These are phyloP conservation scores for Stichopus chloronotus DNA, from an alignment of 35 echinoderm and acorn worm species.

Conservation along the genomic window DNA sequence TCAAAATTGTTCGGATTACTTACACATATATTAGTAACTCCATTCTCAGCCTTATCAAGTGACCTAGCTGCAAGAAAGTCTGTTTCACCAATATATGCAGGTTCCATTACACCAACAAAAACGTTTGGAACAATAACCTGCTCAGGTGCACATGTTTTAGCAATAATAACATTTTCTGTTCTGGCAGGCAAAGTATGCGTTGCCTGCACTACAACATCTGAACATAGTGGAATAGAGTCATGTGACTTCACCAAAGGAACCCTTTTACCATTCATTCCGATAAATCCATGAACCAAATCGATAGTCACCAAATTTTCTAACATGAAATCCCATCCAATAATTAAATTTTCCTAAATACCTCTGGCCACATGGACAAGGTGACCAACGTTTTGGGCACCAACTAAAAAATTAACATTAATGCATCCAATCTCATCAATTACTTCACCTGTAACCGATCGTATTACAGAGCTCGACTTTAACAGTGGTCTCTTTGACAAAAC, in stretches of 20 bases:
- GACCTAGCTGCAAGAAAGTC: constrained; percentile 22
- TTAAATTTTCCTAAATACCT: constrained; percentile 19
- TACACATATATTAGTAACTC: neutral
- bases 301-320: neutral
- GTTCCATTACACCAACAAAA: constrained; percentile 41
- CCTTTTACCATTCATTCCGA: neutral
- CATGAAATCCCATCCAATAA: constrained; percentile 49
- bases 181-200: neutral
- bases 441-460: constrained; percentile 14
- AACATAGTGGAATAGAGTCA: neutral
- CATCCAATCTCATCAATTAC: constrained; percentile 9
- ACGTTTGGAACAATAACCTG: neutral
- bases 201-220: constrained; percentile 23
- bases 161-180: neutral
- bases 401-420: neutral
- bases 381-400: neutral
- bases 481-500: neutral
- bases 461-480: neutral
- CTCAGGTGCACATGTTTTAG: constrained; percentile 24
- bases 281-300: constrained; percentile 20
- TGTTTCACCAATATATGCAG: constrained; percentile 11
- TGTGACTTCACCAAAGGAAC: neutral
- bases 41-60: constrained; percentile 18
- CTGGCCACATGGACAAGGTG: constrained; percentile 37
- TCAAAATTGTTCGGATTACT: constrained; percentile 33